These are phyloP conservation scores for Onchidella celtica DNA, from an alignment of 2,888 invertebrate genomes.

Conservation along the genomic window DNA sequence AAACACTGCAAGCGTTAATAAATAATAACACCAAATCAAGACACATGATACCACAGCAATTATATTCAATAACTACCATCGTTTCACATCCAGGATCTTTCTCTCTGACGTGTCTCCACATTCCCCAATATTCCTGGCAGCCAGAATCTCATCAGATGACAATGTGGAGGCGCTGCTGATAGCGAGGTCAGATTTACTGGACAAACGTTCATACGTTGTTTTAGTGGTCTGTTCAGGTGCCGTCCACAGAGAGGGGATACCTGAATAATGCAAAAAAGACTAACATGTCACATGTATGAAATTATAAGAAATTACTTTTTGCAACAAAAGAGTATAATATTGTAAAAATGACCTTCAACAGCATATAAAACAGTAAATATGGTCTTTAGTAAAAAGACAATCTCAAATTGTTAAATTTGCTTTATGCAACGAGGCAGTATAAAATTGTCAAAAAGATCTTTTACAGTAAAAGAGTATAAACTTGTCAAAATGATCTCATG, in stretches of 20 bases:
- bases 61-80: constrained; percentile 68
- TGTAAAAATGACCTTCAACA: no score
- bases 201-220: neutral
- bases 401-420: no score
- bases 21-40: no score
- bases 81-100: constrained; percentile 68
- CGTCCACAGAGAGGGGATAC: constrained; percentile 44
- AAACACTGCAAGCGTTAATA: no score
- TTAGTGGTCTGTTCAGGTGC: neutral
- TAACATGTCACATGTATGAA: neutral
- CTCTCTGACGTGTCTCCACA: constrained; percentile 62
- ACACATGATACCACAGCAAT: no score
- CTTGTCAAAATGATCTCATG: no score
- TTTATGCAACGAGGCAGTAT: no score
- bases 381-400: no score
- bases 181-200: neutral
- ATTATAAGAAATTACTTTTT: neutral
- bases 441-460: no score
- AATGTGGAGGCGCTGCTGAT: neutral
- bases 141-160: neutral
- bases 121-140: constrained; percentile 60
- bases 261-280: neutral
- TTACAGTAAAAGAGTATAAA: no score
- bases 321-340: neutral
- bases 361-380: no score